A percentile compares a stretch with the other conserved stretches of the same genome.
phyloP scores from a whole-genome alignment of 2,113 vertebrate species.

The Catagonus wagneri region DNA sequence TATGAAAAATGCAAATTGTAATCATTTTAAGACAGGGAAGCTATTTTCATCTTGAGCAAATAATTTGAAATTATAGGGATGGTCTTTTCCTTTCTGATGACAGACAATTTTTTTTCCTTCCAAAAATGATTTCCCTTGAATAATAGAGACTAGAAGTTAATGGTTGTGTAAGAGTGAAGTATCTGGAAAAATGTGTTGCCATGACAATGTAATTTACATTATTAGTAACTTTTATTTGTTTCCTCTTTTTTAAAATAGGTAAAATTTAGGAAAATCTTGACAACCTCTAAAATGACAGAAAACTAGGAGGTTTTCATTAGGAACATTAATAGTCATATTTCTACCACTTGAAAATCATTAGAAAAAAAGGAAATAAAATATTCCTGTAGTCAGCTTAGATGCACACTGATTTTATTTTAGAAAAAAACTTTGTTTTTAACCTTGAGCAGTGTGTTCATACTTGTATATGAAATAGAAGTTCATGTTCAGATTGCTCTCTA shows the following conservation, averaged over 20 bases:
- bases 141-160: constrained; percentile 85
- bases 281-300: constrained; percentile 31
- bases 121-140: constrained; percentile 85
- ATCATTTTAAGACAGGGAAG: constrained; percentile 78
- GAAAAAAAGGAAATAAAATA: constrained; percentile 30
- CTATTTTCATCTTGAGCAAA: constrained; percentile 84
- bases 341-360: constrained; percentile 66
- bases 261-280: constrained; percentile 74
- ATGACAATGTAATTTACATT: constrained; percentile 84
- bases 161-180: constrained; percentile 75
- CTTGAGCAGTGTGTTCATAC: neutral
- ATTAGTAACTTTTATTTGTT: constrained; percentile 83
- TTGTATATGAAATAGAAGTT: neutral
- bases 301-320: constrained; percentile 25
- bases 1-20: constrained; percentile 80
- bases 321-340: constrained; percentile 67
- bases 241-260: constrained; percentile 68
- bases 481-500: neutral
- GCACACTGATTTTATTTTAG: neutral
- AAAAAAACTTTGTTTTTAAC: neutral
- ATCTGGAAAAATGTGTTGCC: constrained; percentile 85
- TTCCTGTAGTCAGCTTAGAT: neutral
- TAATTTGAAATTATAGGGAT: constrained; percentile 78
- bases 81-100: constrained; percentile 82
- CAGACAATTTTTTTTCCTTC: constrained; percentile 81